Percentiles rank a stretch among this genome's conserved stretches.
phyloP scores from a whole-genome alignment of 2,888 invertebrate genomes.

The Volucella zonaria region DNA sequence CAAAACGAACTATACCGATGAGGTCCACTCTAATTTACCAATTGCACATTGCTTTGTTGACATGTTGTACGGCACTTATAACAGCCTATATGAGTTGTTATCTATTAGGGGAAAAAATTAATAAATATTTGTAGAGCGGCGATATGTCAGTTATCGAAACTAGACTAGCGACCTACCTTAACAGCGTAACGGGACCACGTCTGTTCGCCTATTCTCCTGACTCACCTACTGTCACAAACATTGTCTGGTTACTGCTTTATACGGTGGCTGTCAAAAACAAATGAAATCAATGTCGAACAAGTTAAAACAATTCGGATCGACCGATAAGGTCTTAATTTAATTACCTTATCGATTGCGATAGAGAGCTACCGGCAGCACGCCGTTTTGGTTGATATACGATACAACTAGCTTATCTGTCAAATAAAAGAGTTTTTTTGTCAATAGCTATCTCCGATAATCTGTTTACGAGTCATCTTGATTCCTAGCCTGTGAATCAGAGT shows the following conservation, averaged over 20 bases:
- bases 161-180: constrained; percentile 67
- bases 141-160: constrained; percentile 62
- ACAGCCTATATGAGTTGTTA: constrained; percentile 51
- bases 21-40: constrained; percentile 28
- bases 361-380: constrained; percentile 12
- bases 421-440: constrained; percentile 35
- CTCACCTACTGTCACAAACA: constrained; percentile 10
- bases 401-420: constrained; percentile 57
- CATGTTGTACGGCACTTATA: constrained; percentile 58
- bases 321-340: constrained; percentile 69
- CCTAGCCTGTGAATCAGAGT: constrained; percentile 42
- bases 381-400: constrained; percentile 42
- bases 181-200: constrained; percentile 54
- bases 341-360: constrained; percentile 68
- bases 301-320: constrained; percentile 67
- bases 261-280: constrained; percentile 69
- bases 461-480: constrained; percentile 39
- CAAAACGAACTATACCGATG: not conserved
- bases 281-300: constrained; percentile 72
- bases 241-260: constrained; percentile 56
- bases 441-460: constrained; percentile 18
- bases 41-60: constrained; percentile 53
- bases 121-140: constrained; percentile 68
- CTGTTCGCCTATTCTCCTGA: constrained; percentile 15
- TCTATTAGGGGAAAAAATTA: constrained; percentile 48